phyloP scores from a whole-genome alignment of 2,888 invertebrate species.

The Callinectes sapidus region DNA sequence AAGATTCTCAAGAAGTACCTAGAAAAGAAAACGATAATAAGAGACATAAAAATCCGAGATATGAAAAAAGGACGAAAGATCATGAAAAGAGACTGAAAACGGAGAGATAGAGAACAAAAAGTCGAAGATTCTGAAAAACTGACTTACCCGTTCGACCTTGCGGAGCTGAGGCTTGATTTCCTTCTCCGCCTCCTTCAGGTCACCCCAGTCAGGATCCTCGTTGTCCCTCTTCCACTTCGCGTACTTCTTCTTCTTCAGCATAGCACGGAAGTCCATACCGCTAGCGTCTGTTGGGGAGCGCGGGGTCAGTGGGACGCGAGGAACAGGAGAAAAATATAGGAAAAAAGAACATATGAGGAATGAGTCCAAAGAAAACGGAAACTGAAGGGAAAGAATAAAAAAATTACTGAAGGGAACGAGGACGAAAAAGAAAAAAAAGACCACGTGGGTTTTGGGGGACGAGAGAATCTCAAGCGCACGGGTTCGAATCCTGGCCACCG shows the following conservation, averaged over 20 bases:
- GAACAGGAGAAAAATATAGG: background rate
- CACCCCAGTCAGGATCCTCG: slow-evolving; percentile 93
- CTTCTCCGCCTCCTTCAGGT: slow-evolving; percentile 93
- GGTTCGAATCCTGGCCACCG: too few relatives aligned
- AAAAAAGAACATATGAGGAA: background rate
- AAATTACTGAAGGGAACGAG: too few relatives aligned
- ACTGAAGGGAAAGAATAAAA: background rate
- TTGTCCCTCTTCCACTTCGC: slow-evolving; percentile 88
- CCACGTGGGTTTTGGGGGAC: too few relatives aligned
- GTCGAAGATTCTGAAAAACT: background rate
- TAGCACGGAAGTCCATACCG: slow-evolving; percentile 98
- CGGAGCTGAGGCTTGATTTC: slow-evolving; percentile 87
- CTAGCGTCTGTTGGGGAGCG: slow-evolving; percentile 85
- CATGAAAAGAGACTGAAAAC: background rate
- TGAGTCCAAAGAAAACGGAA: background rate
- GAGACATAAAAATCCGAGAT: background rate
- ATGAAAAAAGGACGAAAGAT: background rate
- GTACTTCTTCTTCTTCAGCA: slow-evolving; percentile 97
- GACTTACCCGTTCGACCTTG: slow-evolving; percentile 91
- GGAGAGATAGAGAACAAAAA: background rate
- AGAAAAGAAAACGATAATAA: background rate
- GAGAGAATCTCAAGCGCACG: too few relatives aligned
- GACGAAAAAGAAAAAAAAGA: too few relatives aligned
- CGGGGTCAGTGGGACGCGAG: background rate
- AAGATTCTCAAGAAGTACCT: background rate